phyloP scores from a whole-genome alignment of 2,797 vertebrate species.

The Champsocephalus gunnari region DNA sequence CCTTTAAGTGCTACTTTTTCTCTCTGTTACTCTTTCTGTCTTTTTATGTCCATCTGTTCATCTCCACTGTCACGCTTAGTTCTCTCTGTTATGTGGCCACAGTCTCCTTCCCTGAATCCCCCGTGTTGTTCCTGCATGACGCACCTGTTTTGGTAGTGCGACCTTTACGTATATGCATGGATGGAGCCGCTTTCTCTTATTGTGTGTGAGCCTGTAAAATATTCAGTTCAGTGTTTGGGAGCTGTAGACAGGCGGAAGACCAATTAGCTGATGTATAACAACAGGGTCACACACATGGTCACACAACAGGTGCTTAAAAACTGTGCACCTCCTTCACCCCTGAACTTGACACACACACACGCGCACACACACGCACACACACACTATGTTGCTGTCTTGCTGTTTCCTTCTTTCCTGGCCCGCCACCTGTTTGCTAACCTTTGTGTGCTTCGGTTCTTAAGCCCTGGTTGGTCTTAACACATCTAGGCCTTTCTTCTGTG shows the following conservation, averaged over 20 bases:
- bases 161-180: slow-evolving; percentile 13
- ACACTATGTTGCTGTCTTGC: slow-evolving; percentile 7
- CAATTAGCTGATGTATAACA: slow-evolving; percentile 59
- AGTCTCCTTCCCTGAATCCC: background rate
- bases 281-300: slow-evolving; percentile 37
- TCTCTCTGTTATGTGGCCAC: background rate
- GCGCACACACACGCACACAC: background rate
- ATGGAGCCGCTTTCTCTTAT: slow-evolving; percentile 7
- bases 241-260: slow-evolving; percentile 30
- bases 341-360: slow-evolving; percentile 39
- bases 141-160: slow-evolving; percentile 51
- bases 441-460: slow-evolving; percentile 42
- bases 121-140: slow-evolving; percentile 35
- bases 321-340: slow-evolving; percentile 59
- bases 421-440: slow-evolving; percentile 67
- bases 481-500: slow-evolving; percentile 21
- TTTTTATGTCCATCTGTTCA: slow-evolving; percentile 20
- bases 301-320: slow-evolving; percentile 59
- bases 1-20: slow-evolving; percentile 5
- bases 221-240: background rate
- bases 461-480: slow-evolving; percentile 34
- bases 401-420: slow-evolving; percentile 17
- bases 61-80: slow-evolving; percentile 8
- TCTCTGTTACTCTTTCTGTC: background rate
- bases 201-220: slow-evolving; percentile 4